Base-by-base conservation (phyloP, 2,888 invertebrate species). In the Erebia palarica region DNA sequence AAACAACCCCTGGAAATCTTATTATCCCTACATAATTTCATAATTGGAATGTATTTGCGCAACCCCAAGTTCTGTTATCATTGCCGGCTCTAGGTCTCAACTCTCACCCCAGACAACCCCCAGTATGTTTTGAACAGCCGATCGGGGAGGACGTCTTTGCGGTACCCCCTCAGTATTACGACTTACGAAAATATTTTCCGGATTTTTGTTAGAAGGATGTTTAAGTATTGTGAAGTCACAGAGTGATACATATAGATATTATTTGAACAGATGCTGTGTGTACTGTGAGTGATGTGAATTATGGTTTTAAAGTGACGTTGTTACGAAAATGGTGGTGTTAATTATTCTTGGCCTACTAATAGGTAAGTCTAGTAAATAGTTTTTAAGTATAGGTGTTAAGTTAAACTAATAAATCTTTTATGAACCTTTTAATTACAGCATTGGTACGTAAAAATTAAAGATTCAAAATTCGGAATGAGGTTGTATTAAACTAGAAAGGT, bases 301-400 rank as follows among this genome's bases (percentile, higher is more conserved):
- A 77, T 79, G 77, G 67, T 70, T 76, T 71, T 59, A 9, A 75
- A 76, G 77, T 78, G 76, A 73, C 72, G 69, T 71, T 71, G 68
- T 79, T 71, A 69, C 79, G 74, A 82, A 79, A 80, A 87, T 85
- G 82, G 82, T 85, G 79, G 80, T 84, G 80, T 76, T 86, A 69
- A 73, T 86, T 76, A 78, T 87, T 65, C 77, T 86, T 69, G 80
- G 84, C 76, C 78, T 86, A 78, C 80, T 85, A 72, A 77, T 87
- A 77, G 87, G 86, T 87, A 73, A 87, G 86, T 85, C 14, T 51
- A 18, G 14, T 36, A 36, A 42, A 3, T 60, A 21, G 1, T n/a
- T 4, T 14, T 5, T 4, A n/a, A 51, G 7, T n/a, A 13, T 4
- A 27, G 27, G 5, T n/a, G 1, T n/a, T 9, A 16, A n/a, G n/a